A percentile compares a stretch with the other conserved stretches of the same genome.
Conservation (phyloP, 35 echinoderm and acorn worm species). For the Hemicentrotus pulcherrimus region DNA sequence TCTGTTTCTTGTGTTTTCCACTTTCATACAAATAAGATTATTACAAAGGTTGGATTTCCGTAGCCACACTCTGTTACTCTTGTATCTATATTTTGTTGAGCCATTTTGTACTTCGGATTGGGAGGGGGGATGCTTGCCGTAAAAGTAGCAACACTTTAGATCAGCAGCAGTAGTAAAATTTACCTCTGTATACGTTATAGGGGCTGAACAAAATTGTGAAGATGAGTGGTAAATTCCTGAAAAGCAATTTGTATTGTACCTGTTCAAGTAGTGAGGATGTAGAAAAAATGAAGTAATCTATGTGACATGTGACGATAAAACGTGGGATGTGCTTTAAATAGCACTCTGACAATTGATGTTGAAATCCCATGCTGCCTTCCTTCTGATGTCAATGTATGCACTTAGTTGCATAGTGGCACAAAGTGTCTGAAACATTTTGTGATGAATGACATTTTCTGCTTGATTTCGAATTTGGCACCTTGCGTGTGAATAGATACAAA, state of each 20-base stretch:
- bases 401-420: background rate
- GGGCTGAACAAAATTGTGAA: too few relatives aligned
- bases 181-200: too few relatives aligned
- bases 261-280: background rate
- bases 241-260: background rate
- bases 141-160: too few relatives aligned
- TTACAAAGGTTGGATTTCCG: too few relatives aligned
- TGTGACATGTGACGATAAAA: slow-evolving; percentile 55
- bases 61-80: too few relatives aligned
- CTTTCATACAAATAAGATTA: too few relatives aligned
- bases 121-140: too few relatives aligned
- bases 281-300: too few relatives aligned
- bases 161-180: too few relatives aligned
- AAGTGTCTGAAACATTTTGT: background rate
- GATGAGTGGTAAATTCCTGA: background rate
- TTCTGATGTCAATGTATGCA: slow-evolving; percentile 48
- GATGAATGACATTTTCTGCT: background rate
- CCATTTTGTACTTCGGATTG: too few relatives aligned
- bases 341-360: slow-evolving; percentile 59
- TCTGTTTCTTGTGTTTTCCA: too few relatives aligned
- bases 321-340: slow-evolving; percentile 60
- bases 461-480: background rate
- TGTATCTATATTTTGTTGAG: too few relatives aligned
- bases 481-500: background rate
- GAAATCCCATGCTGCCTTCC: slow-evolving; percentile 81